Evolutionary conservation across 2,888 invertebrate species (phyloP).

Genomic region (Nipponacmea schrenckii): DNA sequence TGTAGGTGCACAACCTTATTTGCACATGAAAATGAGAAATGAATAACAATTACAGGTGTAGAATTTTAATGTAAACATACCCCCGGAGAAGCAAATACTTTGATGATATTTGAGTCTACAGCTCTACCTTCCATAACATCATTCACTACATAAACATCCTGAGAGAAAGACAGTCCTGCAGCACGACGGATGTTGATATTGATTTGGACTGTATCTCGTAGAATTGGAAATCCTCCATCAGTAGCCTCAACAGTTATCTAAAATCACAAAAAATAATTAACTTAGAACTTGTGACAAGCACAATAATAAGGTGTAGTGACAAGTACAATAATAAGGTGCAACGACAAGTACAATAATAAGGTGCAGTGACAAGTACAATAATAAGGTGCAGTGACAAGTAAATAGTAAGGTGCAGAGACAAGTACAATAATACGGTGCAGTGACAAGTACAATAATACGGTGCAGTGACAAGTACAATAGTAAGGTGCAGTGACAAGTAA

Average conservation of each 20-base stretch:
- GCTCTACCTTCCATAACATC: constrained; percentile 46
- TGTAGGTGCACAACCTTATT: neutral
- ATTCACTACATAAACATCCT: constrained; percentile 38
- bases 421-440: no score
- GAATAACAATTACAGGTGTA: no score
- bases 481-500: no score
- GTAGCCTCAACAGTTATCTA: constrained; percentile 50
- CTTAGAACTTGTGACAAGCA: no score
- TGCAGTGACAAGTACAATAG: no score
- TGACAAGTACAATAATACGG: no score
- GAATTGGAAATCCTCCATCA: constrained; percentile 54
- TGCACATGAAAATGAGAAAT: neutral
- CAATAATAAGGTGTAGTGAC: neutral
- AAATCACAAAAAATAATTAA: constrained; percentile 3
- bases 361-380: no score
- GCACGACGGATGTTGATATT: constrained; percentile 51
- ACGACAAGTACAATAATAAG: no score
- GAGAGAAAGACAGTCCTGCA: constrained; percentile 37
- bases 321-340: neutral
- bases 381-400: no score
- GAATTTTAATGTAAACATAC: constrained; percentile 26
- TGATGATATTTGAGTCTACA: constrained; percentile 41
- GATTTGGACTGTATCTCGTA: constrained; percentile 38
- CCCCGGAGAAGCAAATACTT: constrained; percentile 43
- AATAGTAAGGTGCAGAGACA: no score